These are phyloP conservation scores for Ceratosolen fusciceps DNA, from an alignment of 1,140 invertebrate genomes.

Conservation along the genomic window DNA sequence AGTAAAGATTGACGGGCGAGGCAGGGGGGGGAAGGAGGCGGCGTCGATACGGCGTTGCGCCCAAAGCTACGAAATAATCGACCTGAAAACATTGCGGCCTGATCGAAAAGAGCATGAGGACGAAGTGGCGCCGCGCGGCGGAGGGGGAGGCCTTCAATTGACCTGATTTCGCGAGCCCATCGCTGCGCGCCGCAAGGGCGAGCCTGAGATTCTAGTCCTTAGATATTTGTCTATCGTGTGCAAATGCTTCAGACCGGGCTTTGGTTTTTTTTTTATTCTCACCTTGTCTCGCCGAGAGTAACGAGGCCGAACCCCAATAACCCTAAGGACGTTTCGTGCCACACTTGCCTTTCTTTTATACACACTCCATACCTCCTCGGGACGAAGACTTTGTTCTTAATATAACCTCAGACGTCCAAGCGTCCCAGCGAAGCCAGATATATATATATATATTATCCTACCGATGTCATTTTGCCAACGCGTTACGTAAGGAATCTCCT, in stretches of 20 bases:
- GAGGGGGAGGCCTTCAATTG: conserved; percentile 37
- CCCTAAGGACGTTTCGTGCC: no score
- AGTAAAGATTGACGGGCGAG: no score
- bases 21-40: background rate
- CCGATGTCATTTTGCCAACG: no score
- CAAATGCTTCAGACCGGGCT: conserved; percentile 9
- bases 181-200: conserved; percentile 34
- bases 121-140: background rate
- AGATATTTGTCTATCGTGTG: conserved; percentile 22
- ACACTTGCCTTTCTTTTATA: no score
- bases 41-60: conserved; percentile 8
- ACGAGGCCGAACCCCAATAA: background rate
- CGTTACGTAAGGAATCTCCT: no score
- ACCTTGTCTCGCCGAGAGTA: background rate
- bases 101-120: conserved; percentile 44
- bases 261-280: no score
- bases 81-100: conserved; percentile 46
- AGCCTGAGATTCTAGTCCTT: conserved; percentile 43
- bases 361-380: no score
- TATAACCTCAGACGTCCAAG: no score
- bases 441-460: no score
- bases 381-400: no score
- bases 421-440: no score
- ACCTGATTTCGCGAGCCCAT: conserved; percentile 41
- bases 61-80: conserved; percentile 48